Evolutionary conservation across 2,888 invertebrate genomes (phyloP), one percentile per base, ranked within the genome.

Genomic region (Theodoxus fluviatilis): DNA sequence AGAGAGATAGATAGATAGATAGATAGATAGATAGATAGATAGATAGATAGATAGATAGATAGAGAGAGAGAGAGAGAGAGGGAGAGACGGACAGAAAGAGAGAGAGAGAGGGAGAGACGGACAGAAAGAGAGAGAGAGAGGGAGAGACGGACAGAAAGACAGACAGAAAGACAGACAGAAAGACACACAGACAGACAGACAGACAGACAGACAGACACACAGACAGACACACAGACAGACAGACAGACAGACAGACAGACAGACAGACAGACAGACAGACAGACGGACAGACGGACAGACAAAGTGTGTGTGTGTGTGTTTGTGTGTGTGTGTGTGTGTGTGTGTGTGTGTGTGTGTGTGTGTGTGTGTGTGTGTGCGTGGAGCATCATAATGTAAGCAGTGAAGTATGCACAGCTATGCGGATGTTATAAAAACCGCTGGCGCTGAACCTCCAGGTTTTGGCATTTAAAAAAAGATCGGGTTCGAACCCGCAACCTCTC

Each of bases 51-150:
- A 66, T 9, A 66, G 49, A 66, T 15, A 66, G 66, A 66, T 22
- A 49, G 49, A 66, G 43, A 43, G 49, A 66, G 33, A 49, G 49
- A 49, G 28, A 66, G 35, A 66, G 28, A 49, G 49, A 49, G 38
- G 25, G 38, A 18, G 22, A 33, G 38, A 37, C 38, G 40, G 40
- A 38, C 22, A 64, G 64, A 64, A 40, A 64, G 64, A 64, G 64
- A 64, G 64, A 64, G 64, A 64, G 64, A 64, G 64, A 64, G 64
- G 40, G 64, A 64, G 38, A 64, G 40, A 64, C 38, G 40, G 38
- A 64, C 38, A 64, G 64, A 64, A n/a, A 35, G 63, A 63, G 63
- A 63, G 64, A 64, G 38, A 64, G 64, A 64, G 38, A 28, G 15
- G 59, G 3, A 25, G 28, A 57, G 28, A 57, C 57, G 31, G 28